Evolutionary conservation across 2,888 invertebrate genomes (phyloP).

Genomic region (Microctonus brassicae): DNA sequence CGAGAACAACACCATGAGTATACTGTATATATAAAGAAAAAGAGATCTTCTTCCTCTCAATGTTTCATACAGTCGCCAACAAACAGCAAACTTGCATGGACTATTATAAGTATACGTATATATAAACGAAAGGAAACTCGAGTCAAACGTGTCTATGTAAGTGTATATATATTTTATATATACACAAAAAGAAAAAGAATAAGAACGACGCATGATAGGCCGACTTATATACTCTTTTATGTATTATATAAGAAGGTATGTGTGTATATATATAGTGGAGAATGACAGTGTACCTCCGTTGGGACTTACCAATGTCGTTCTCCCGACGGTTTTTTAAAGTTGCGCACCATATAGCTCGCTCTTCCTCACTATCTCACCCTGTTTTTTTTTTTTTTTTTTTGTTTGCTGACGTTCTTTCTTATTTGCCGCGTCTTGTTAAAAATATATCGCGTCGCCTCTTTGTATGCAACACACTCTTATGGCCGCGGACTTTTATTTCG

Average conservation of each 20-base stretch:
- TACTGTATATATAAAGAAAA: background rate
- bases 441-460: constrained; percentile 52
- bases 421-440: constrained; percentile 51
- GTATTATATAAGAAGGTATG: too few relatives aligned
- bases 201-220: constrained; percentile 19
- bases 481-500: constrained; percentile 10
- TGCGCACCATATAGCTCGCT: constrained; percentile 35
- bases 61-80: constrained; percentile 13
- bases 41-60: background rate
- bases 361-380: constrained; percentile 6
- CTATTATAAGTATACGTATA: background rate
- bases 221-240: constrained; percentile 24
- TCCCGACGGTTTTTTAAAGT: constrained; percentile 44
- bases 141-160: constrained; percentile 18
- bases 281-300: constrained; percentile 22
- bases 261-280: background rate
- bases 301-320: constrained; percentile 36
- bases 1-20: background rate
- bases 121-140: background rate
- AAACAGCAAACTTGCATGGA: constrained; percentile 12
- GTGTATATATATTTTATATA: background rate
- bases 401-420: background rate
- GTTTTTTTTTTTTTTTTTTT: constrained; percentile 6
- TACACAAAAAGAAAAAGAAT: constrained; percentile 24
- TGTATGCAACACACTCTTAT: constrained; percentile 38